Percentiles rank a stretch among this genome's conserved stretches.
Conservation (phyloP, 2,888 invertebrate species). For the Tenthredo notha region DNA sequence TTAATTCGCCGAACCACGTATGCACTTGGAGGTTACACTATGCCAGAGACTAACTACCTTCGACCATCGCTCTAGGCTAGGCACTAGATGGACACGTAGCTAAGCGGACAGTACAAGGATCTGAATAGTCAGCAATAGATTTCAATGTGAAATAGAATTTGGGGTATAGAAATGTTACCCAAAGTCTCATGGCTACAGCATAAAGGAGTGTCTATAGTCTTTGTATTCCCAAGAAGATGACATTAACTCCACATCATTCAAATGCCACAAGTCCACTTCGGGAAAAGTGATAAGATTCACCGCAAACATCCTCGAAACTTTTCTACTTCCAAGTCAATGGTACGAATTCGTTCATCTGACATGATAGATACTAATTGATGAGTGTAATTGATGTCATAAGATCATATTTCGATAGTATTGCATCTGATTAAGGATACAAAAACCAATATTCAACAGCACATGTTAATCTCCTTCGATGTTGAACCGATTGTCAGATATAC, state of each 20-base stretch:
- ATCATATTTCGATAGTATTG: neutral
- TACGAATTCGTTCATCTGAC: neutral
- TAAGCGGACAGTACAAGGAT: neutral
- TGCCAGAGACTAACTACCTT: slow-evolving; percentile 18
- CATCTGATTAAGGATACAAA: neutral
- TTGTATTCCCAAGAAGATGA: too few relatives aligned
- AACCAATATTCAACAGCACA: neutral
- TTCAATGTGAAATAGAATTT: neutral
- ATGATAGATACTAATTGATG: neutral
- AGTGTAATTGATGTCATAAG: neutral
- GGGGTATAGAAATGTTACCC: neutral
- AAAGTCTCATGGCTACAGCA: neutral
- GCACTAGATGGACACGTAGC: neutral
- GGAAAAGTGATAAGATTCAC: too few relatives aligned
- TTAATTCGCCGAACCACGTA: slow-evolving; percentile 20
- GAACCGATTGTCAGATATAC: neutral
- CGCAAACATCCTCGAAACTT: too few relatives aligned
- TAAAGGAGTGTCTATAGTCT: too few relatives aligned
- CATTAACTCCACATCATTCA: too few relatives aligned
- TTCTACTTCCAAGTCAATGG: too few relatives aligned
- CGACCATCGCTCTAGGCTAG: slow-evolving; percentile 30
- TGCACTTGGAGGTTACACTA: slow-evolving; percentile 39
- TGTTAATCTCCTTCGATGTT: neutral
- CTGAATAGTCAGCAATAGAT: slow-evolving; percentile 6
- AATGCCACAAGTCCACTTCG: too few relatives aligned